A percentile compares a stretch with the other conserved stretches of the same genome.
Conservation (phyloP, 2,113 vertebrate species). For the Marmota flaviventris region DNA sequence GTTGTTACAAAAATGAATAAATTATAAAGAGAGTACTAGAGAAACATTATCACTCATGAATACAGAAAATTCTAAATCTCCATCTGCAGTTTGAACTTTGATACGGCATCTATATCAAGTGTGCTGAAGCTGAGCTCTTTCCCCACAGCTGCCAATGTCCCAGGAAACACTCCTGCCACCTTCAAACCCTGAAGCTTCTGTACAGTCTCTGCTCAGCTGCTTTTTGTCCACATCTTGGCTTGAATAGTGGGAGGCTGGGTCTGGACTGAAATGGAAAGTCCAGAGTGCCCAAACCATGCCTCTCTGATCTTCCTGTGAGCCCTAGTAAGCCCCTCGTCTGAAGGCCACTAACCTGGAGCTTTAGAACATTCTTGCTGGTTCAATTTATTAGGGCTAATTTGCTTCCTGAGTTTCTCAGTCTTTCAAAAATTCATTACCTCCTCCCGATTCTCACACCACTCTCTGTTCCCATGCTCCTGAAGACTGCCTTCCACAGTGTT, state of each 20-base stretch:
- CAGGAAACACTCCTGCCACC: neutral
- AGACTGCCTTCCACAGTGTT: neutral
- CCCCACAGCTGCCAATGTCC: neutral
- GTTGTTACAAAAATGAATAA: neutral
- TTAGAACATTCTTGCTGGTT: neutral
- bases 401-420: neutral
- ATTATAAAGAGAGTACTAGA: neutral
- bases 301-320: neutral
- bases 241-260: rapidly evolving
- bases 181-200: neutral
- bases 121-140: neutral
- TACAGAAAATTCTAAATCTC: neutral
- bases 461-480: neutral
- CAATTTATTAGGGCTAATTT: neutral
- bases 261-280: neutral
- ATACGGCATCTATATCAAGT: neutral
- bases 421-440: neutral
- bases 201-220: neutral
- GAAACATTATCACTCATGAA: neutral
- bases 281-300: neutral
- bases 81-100: neutral
- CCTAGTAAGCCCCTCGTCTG: neutral
- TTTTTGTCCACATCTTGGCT: neutral
- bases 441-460: neutral
- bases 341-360: neutral